Conservation (phyloP, 1,140 invertebrate genomes). For the Drusus annulatus region DNA sequence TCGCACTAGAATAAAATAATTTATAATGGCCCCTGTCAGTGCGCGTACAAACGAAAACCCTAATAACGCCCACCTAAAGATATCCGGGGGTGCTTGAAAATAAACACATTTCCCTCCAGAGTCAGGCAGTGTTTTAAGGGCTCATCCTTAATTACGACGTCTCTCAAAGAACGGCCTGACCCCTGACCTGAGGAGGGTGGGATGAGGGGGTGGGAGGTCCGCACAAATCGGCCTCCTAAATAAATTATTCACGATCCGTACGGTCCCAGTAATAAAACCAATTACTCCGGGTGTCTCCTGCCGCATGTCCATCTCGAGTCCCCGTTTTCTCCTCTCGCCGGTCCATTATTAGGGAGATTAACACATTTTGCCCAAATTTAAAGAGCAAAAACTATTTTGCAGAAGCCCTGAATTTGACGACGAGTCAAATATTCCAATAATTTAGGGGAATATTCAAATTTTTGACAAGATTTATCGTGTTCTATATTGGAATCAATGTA, state of each 20-base stretch:
- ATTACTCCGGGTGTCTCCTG: slow-evolving; percentile 50
- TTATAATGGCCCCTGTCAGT: too few species aligned
- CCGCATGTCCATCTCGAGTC: slow-evolving; percentile 10
- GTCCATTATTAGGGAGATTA: slow-evolving; percentile 4
- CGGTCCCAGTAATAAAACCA: slow-evolving; percentile 54
- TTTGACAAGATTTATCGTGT: too few species aligned
- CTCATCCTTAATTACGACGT: slow-evolving; percentile 39
- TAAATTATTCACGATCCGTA: slow-evolving; percentile 54
- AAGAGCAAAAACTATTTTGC: too few species aligned
- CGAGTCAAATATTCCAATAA: too few species aligned
- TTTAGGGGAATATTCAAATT: too few species aligned
- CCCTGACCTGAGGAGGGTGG: neutral
- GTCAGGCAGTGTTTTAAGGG: neutral
- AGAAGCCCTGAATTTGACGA: too few species aligned
- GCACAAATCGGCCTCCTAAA: slow-evolving; percentile 3
- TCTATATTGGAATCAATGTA: too few species aligned
- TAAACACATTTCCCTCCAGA: neutral
- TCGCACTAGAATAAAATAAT: too few species aligned
- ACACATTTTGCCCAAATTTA: neutral
- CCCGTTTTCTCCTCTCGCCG: neutral
- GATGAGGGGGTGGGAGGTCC: too few species aligned
- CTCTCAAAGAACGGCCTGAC: neutral
- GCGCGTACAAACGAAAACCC: too few species aligned
- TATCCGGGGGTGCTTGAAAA: neutral
- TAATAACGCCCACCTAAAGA: too few species aligned